Base-by-base conservation (phyloP, 1,140 invertebrate species). In the Lepeophtheirus salmonis region DNA sequence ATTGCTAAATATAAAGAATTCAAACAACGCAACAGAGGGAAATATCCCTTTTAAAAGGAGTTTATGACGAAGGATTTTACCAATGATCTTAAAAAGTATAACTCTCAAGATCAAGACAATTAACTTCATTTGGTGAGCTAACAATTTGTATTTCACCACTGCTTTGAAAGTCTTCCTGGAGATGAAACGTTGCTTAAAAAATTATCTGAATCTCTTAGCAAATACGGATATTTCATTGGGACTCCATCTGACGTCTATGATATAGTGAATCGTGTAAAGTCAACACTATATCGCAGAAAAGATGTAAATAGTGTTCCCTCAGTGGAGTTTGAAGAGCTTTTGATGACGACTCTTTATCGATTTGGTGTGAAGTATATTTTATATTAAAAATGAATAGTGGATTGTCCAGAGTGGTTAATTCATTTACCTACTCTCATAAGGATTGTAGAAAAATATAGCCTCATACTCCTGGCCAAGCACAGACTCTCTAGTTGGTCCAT, bases 281-380 rank as follows among this genome's bases (percentile, higher is more conserved):
- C 20, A 18, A 16, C 23, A 2, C 18, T n/a, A 14, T n/a, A 54
- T 50, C 25, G 12, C 57, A 76, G 77, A 1, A 73, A 73, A 25
- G 91, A 90, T 76, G 89, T 87, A 25, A 96, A 95, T 73, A 80
- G 86, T 52, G 77, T 96, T 25, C 95, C 82, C 69, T 79, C 74
- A 61, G 81, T 97, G 16, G 79, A 82, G 64, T 86, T 92, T 69
- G 74, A 82, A 25, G 79, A 80, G 69, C 79, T 86, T 66, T 74
- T 76, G 22, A 74, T 80, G 4, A 12, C 16, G 16, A 77, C 79
- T 12, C 78, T 80, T 65, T 85, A 87, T 3, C 70, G 97, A 13
- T 99, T 98, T 78, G 95, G 95, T 49, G 89, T 85, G 24, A 89
- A 91, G 71, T 97, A 98, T 75, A 80, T 92, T 71, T 98, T 98